Evolutionary conservation across 2,113 vertebrate genomes (phyloP), one percentile per base, ranked within the genome.

Genomic region (Nesogale talazaci): DNA sequence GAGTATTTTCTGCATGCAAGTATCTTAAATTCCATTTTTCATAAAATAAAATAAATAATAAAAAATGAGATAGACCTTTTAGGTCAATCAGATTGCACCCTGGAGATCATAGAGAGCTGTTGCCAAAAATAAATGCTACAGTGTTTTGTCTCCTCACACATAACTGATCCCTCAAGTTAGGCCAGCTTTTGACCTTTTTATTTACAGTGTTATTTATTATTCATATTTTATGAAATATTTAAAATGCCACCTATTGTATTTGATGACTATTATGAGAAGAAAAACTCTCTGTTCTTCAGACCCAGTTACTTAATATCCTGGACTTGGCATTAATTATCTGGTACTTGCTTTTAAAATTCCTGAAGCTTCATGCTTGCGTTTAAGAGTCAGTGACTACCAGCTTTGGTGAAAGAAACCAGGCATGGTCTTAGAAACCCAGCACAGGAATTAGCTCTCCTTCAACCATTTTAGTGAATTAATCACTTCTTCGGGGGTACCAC

Each of bases 181-280:
- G 61, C 80, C 69, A 93, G 95, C 92, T 90, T 82, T 86, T 97
- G 95, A 96, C 94, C 97, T 97, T 97, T 72, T 96, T 97, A 97
- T 97, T 97, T 97, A 97, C 94, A 96, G 92, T 88, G 72, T 92
- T 96, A 96, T 97, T 96, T 95, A 96, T 97, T 97, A 97, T 97
- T 97, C 95, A 95, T 96, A 96, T 97, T 96, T 96, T 95, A 97
- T 97, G 84, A 97, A 97, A 97, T 94, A 95, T 91, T 96, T 91
- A 95, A 83, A 89, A 78, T 79, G 88, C 90, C 83, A 95, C 3
- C 86, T 91, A 93, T 42, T 92, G 78, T 88, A 96, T 96, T 72
- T 96, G 94, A 96, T 83, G 46, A 96, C 90, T 95, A 89, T 36
- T 96, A 88, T 89, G 91, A 91, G 19, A 92, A 94, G 95, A 88